Evolutionary conservation across 2,797 vertebrate species (phyloP), one percentile per base, ranked within the genome.

Genomic region (Rhinella marina): DNA sequence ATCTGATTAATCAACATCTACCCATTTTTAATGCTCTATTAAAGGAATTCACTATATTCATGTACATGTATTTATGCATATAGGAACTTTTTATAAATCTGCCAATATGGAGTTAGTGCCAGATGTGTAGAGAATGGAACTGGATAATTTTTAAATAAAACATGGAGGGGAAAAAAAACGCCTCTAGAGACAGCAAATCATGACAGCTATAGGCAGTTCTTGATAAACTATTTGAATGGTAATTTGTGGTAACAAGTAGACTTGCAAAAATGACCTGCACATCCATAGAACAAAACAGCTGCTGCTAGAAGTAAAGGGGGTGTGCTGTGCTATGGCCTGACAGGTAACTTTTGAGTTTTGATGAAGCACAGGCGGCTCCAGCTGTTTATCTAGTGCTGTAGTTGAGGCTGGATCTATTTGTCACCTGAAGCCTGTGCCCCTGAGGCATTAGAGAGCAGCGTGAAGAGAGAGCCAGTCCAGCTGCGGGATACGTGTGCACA

Each of bases 401-500:
- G 41, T 82, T n/a, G 25, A 50, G 86, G 70, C 72, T 76, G 48
- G 81, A 77, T 70, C 86, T 76, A 76, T 77, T 76, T 82, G 80
- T 87, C 81, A 88, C 86, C 86, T 87, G 81, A 77, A 84, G 52
- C 54, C 21, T 17, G 23, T 72, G 62, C 54, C 81, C 54, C 75
- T 7, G 41, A 80, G 86, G 56, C 66, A 76, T 66, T 66, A 76
- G 72, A 48, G 48, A 84, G 64, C 27, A 50, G 54, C 29, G 41
- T 62, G 76, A 52, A 13, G 87, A 88, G 21, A 88, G 87, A 88
- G 64, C 19, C 16, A 17, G 10, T 70, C 73, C 87, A 88, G 81
- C 87, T 88, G 87, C 75, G 70, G 81, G 32, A 70, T 70, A 50
- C 79, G 52, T 84, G 32, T 21, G 29, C 64, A 72, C 87, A 84